Evolutionary conservation across 2,888 invertebrate genomes (phyloP).

Genomic region (Pyrgus malvae): DNA sequence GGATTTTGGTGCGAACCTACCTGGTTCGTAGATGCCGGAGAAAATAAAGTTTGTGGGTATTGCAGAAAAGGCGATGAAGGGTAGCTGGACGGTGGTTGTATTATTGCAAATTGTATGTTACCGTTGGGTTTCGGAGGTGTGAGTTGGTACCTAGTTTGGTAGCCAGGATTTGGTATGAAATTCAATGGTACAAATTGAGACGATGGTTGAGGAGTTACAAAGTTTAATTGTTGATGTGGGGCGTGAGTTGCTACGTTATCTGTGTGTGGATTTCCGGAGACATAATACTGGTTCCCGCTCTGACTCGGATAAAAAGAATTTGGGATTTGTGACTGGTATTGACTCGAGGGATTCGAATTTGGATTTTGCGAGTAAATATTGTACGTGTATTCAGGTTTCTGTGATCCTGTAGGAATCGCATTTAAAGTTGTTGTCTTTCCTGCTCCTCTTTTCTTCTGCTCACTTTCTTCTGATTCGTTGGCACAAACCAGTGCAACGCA

Average conservation of each 20-base stretch:
- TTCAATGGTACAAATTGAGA: conserved; percentile 67
- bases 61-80: conserved; percentile 49
- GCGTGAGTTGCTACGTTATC: conserved; percentile 25
- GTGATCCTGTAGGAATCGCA: conserved; percentile 66
- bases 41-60: conserved; percentile 54
- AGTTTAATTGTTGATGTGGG: conserved; percentile 51
- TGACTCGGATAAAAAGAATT: conserved; percentile 71
- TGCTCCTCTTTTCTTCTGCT: conserved; percentile 71
- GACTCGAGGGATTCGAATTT: conserved; percentile 45
- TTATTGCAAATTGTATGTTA: conserved; percentile 60
- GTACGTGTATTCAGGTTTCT: conserved; percentile 73
- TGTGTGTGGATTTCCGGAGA: conserved; percentile 44
- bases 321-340: conserved; percentile 59
- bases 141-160: conserved; percentile 70
- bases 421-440: conserved; percentile 64
- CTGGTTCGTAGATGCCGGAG: conserved; percentile 44
- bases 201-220: conserved; percentile 50
- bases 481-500: conserved; percentile 57
- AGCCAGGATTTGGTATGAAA: conserved; percentile 66
- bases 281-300: conserved; percentile 57
- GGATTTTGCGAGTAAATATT: conserved; percentile 63
- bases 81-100: conserved; percentile 56
- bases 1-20: conserved; percentile 46
- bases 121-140: conserved; percentile 61
- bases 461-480: conserved; percentile 64